Evolutionary conservation across 2,797 vertebrate species (phyloP).

Genomic region (Chromis chromis): DNA sequence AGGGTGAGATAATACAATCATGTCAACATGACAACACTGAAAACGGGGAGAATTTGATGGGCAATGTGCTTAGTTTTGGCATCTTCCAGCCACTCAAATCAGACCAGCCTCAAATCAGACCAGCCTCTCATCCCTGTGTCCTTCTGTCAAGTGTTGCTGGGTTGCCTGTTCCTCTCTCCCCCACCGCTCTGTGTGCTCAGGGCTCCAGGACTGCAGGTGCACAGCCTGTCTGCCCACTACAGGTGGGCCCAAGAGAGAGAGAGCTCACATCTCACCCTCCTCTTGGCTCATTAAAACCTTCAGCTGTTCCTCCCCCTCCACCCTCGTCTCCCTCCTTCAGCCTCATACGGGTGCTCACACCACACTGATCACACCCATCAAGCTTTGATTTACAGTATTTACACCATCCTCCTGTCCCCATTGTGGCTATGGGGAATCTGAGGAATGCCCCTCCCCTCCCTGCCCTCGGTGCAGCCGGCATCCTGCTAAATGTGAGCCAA

Average conservation of each 20-base stretch:
- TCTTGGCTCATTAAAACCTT: conserved; percentile 81
- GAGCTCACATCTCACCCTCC: conserved; percentile 61
- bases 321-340: conserved; percentile 33
- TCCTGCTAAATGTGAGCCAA: conserved; percentile 80
- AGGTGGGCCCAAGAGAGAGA: conserved; percentile 70
- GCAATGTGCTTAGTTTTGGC: conserved; percentile 41
- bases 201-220: conserved; percentile 74
- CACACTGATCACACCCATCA: conserved; percentile 77
- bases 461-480: conserved; percentile 61
- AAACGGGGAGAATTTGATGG: conserved; percentile 32
- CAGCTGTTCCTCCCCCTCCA: conserved; percentile 71
- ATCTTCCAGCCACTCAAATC: conserved; percentile 58
- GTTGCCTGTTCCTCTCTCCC: conserved; percentile 48
- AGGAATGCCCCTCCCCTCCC: conserved; percentile 63
- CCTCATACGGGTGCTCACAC: conserved; percentile 60
- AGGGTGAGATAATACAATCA: conserved; percentile 21
- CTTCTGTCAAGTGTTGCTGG: conserved; percentile 68
- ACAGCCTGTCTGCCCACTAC: conserved; percentile 66
- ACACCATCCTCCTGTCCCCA: conserved; percentile 64
- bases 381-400: conserved; percentile 79
- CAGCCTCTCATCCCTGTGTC: conserved; percentile 56
- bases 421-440: conserved; percentile 70
- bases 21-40: conserved; percentile 22
- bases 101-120: conserved; percentile 58
- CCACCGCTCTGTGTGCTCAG: conserved; percentile 54